Evolutionary conservation across 2,888 invertebrate species (phyloP), one percentile per base, ranked within the genome.

Genomic region (Leucoma salicis): DNA sequence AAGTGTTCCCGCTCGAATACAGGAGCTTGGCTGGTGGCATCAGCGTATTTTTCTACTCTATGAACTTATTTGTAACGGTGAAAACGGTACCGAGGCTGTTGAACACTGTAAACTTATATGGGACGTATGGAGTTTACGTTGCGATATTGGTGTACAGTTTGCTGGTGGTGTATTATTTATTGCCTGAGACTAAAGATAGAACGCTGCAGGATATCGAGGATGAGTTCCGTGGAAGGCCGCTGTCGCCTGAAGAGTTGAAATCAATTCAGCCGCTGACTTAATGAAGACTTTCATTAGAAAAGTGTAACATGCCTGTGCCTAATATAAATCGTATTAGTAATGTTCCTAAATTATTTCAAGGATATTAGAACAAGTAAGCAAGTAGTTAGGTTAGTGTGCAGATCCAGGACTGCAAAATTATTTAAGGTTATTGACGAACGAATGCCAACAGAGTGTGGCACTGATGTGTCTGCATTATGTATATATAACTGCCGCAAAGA

Each of bases 1-100:
- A 95, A 70, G 76, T 94, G 3, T 94, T 93, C 55, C 90, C 93
- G 2, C 76, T 91, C 15, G 86, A 88, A 39, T 90, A 90, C 29
- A 85, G 93, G 37, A 92, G 92, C 14, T 66, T 93, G 0, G 93
- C 93, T 0, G 78, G 82, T 0, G 81, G 81, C 0, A 66, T 83
- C 12, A 81, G 80, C 21, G 74, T 80, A 0, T 48, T 84, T 2
- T 77, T 78, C 45, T 63, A 77, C 5, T 80, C 83, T 0, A 47
- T 62, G 0, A 77, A 82, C 50, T 44, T 82, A 1, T 83, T 84
- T 29, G 58, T 79, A n/a, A 73, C 72, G 0, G 67, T 83, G 0
- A 83, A 84, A 54, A 82, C 83, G 8, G 61, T 74, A 0, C 81
- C 82, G 0, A 61, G 65, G 35, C 46, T 82, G 1, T 70, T 83